These are phyloP conservation scores for Oreochromis niloticus DNA, from an alignment of 2,113 vertebrate genomes.

Conservation along the genomic window DNA sequence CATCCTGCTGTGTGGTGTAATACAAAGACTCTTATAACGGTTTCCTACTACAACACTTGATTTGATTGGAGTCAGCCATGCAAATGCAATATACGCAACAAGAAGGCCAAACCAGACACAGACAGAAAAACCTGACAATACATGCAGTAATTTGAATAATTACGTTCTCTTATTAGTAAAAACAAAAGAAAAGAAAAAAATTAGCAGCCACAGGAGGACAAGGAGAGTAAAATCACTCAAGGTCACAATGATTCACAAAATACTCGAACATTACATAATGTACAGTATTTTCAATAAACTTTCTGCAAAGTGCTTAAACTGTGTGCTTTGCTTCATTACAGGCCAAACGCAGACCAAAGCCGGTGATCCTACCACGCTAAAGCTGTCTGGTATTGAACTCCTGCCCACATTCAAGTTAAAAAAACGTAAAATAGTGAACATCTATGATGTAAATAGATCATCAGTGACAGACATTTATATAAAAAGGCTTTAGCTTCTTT, in stretches of 20 bases:
- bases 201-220: slow-evolving; percentile 58
- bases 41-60: slow-evolving; percentile 22
- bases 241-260: slow-evolving; percentile 50
- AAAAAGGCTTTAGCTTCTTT: neutral
- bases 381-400: slow-evolving; percentile 26
- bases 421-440: slow-evolving; percentile 34
- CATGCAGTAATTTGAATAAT: slow-evolving; percentile 41
- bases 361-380: neutral
- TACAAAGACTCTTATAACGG: neutral
- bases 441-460: slow-evolving; percentile 14
- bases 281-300: slow-evolving; percentile 50
- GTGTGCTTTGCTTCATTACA: slow-evolving; percentile 56
- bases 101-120: neutral
- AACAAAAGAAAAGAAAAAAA: neutral
- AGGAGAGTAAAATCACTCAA: slow-evolving; percentile 46
- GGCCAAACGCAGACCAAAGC: slow-evolving; percentile 11
- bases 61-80: slow-evolving; percentile 33
- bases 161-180: slow-evolving; percentile 9
- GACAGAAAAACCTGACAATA: neutral
- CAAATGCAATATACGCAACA: slow-evolving; percentile 29
- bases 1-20: slow-evolving; percentile 2
- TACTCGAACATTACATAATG: slow-evolving; percentile 45
- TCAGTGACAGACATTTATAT: neutral
- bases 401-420: slow-evolving; percentile 44
- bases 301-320: slow-evolving; percentile 64